phyloP scores from a whole-genome alignment of 2,797 vertebrate genomes.

The Chromis chromis region DNA sequence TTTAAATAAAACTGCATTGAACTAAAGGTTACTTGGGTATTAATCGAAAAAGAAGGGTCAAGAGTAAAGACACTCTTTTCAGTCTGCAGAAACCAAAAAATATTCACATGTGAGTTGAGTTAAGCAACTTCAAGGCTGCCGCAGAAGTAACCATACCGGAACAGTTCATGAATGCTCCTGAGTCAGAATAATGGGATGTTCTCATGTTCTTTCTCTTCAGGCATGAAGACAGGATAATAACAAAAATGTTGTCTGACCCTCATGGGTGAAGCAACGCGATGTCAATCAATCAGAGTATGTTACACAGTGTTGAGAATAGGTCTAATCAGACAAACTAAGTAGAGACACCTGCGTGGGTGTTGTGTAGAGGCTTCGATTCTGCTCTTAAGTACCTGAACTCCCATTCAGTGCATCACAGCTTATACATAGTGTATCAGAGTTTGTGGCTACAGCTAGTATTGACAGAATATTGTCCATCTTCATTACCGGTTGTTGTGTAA shows the following conservation, averaged over 20 bases:
- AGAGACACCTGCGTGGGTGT: background rate
- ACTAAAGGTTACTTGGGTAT: constrained; percentile 12
- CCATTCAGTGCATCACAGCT: background rate
- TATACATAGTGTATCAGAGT: background rate
- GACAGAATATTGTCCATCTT: background rate
- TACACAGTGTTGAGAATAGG: background rate
- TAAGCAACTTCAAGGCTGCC: background rate
- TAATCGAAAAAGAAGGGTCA: constrained; percentile 12
- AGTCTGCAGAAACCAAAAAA: background rate
- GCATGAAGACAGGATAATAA: background rate
- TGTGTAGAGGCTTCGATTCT: background rate
- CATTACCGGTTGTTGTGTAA: background rate
- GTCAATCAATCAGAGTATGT: background rate
- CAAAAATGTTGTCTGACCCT: background rate
- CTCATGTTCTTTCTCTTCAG: background rate
- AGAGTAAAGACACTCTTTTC: constrained; percentile 15
- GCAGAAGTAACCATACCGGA: background rate
- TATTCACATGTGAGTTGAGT: background rate
- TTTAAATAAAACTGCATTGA: no score
- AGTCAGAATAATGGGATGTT: background rate
- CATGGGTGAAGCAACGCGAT: background rate
- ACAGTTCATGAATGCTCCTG: background rate
- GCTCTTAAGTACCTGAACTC: background rate
- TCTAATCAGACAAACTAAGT: constrained; percentile 6
- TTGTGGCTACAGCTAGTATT: background rate